Base-by-base conservation (phyloP, 2,888 invertebrate genomes). In the Celastrina argiolus region DNA sequence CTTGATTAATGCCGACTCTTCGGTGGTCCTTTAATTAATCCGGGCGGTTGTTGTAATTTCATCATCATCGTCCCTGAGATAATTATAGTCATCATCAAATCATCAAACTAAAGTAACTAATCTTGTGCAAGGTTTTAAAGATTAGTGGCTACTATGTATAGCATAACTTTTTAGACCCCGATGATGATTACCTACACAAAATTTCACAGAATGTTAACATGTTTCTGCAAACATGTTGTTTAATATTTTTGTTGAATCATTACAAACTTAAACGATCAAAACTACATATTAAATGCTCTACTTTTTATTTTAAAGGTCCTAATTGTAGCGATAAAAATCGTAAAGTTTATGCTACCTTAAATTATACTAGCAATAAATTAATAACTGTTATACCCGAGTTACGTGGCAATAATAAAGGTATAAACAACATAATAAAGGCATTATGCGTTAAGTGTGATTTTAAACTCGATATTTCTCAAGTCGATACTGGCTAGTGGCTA, bases 391-490 rank as follows among this genome's bases (percentile, higher is more conserved):
- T 51, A 51, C 51, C 51, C 51, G 22, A 51, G 51, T 51, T 26
- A 51, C 51, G 51, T 51, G 14, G 22, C 22, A 51, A 51, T 36
- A 36, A 45, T 58, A 31, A 56, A 58, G 31, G n/a, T 31, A 58
- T 58, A 58, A 31, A 58, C 31, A 28, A 58, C 31, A 58, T 58
- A 58, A 58, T 58, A 58, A 58, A 58, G 58, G 58, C 58, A 58
- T 58, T n/a, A 58, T 31, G 28, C 58, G 58, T 58, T 16, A 16
- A 58, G 58, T 58, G 58, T 58, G 58, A 58, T 14, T 58, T 56
- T 58, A 58, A 58, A 58, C 58, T 51, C 26, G 51, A 51, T 51
- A 51, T 51, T 51, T 51, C 22, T 22, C 16, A 16, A 18, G 45
- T 8, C 51, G 51, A 51, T 51, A 36, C 36, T 36, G 22, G 51